A percentile compares a stretch with the other conserved stretches of the same genome.
These are phyloP conservation scores for Agriopis marginaria DNA, from an alignment of 2,888 invertebrate genomes.

Conservation along the genomic window DNA sequence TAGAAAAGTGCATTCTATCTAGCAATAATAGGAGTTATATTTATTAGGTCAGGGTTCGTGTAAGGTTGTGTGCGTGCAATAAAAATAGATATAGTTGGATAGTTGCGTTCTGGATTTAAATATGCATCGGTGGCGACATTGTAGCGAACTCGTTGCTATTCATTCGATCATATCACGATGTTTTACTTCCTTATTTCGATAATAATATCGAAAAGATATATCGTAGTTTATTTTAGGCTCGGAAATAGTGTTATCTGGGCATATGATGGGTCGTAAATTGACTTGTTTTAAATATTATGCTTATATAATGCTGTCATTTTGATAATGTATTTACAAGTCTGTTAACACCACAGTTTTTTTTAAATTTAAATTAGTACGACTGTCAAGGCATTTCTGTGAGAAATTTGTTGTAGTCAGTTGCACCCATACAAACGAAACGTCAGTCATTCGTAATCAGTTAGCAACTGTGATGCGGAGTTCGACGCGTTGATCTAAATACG, in stretches of 20 bases:
- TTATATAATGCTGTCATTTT: background rate
- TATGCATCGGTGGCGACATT: conserved; percentile 68
- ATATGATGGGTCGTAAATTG: conserved; percentile 7
- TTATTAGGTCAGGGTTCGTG: conserved; percentile 35
- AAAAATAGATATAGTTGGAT: conserved; percentile 69
- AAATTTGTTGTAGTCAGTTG: too few species aligned
- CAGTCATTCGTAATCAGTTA: too few species aligned
- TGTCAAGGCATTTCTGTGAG: too few species aligned
- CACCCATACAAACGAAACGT: too few species aligned
- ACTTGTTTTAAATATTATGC: conserved; percentile 9
- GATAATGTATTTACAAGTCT: background rate
- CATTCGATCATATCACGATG: conserved; percentile 54
- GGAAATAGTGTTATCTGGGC: conserved; percentile 21
- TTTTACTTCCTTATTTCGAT: conserved; percentile 70
- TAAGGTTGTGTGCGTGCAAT: conserved; percentile 53
- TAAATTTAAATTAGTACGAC: too few species aligned
- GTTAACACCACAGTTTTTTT: background rate
- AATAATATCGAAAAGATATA: conserved; percentile 57
- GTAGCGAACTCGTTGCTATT: conserved; percentile 66
- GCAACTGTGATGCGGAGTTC: too few species aligned
- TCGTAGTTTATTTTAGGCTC: conserved; percentile 49
- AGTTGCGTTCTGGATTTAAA: conserved; percentile 64
- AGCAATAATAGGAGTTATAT: conserved; percentile 30
- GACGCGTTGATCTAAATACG: too few species aligned
- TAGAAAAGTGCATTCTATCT: conserved; percentile 44